Base-by-base conservation (phyloP, 2,888 invertebrate species). In the Diarsia brunnea region DNA sequence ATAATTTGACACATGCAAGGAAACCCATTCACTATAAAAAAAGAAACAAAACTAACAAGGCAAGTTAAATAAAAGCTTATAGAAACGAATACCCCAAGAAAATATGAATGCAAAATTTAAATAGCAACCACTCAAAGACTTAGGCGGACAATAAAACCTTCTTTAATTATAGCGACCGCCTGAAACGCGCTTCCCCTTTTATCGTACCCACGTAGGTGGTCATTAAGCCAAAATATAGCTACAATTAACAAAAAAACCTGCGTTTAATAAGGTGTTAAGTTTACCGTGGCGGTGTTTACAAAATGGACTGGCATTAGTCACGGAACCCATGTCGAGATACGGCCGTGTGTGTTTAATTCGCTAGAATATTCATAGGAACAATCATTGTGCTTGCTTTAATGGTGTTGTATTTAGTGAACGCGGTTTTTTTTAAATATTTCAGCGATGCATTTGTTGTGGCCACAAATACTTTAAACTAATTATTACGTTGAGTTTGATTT, bases 251-350 rank as follows among this genome's bases (percentile, higher is more conserved):
- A 95, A 95, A 93, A 96, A 95, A 94, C 92, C 93, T 92, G 91
- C 93, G 92, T 92, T 95, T 95, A 95, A 96, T 95, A 95, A 94
- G 94, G 95, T 95, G 95, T 95, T 95, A 94, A 95, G 93, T 94
- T 94, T 92, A 91, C 92, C 91, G 91, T 91, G 81, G 89, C 90
- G 90, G 91, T 92, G 92, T 92, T 93, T 92, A 90, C 91, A 87
- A 92, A 95, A 93, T 93, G 91, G 91, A 91, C 89, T 90, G 87
- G 87, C 90, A 92, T 94, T 94, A 91, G 92, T 95, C 94, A 94
- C 93, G 93, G 86, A 86, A 86, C 88, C 86, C 86, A 87, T 79
- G 75, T 79, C 76, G 75, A 82, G 84, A 84, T 83, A 78, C 73
- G n/a, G 14, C 64, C 73, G 71, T 66, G 78, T 81, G 81, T 85